Evolutionary conservation across 2,113 vertebrate genomes (phyloP), one percentile per base, ranked within the genome.

Genomic region (Phaethornis superciliosus): DNA sequence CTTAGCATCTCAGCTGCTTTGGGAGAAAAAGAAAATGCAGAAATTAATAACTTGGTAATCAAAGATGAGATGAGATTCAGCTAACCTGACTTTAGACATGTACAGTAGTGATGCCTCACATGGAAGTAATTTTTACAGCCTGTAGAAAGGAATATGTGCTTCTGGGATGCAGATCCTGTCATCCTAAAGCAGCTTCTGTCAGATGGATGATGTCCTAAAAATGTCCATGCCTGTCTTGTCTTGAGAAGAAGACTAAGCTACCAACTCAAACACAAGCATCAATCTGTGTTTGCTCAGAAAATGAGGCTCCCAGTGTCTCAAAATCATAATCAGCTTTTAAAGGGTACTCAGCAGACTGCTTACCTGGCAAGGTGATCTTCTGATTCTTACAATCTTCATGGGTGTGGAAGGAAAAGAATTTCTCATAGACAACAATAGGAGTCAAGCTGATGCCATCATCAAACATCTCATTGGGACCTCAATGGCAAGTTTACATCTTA

Each of bases 211-310:
- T 62, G 40, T 78, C 89, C 86, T 54, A 77, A 64, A 86, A 95
- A 59, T 10, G 37, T 83, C 79, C 44, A 5, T 14, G 10, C 58
- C 94, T 89, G 49, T 71, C 70, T 81, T 90, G 59, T 28, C 28
- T 88, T 72, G 40, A 83, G 63, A 74, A 90, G 81, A 74, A 90
- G 77, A 74, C 89, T 9, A 5, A 83, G 77, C 44, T 23, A n/a
- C 55, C 54, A 81, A 35, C 68, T 94, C 55, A 83, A 74, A 86
- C 30, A 23, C 35, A 46, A 68, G 69, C 64, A 89, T 78, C 80
- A 47, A 30, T 90, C 82, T 91, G 81, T 76, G 32, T 81, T 93
- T 95, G 54, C 62, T 89, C 72, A 77, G 60, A 46, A 81, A 85
- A 85, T 58, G 44, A 90, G 52, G 64, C 44, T 83, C 47, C 55